These are phyloP conservation scores for Cheirogaleus major DNA, from an alignment of 2,797 vertebrate genomes.

Conservation along the genomic window DNA sequence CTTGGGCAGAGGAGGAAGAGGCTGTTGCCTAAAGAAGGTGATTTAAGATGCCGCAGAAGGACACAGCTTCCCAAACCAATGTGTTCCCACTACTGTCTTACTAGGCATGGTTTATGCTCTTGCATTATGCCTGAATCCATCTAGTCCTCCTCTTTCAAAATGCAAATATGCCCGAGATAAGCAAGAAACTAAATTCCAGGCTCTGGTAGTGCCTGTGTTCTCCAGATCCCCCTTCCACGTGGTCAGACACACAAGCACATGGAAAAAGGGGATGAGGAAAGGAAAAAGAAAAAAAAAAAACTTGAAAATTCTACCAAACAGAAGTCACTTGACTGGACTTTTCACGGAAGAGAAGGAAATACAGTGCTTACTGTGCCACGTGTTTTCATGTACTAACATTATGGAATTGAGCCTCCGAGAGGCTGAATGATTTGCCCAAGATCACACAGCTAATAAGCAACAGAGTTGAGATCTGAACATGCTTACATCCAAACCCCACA, in stretches of 20 bases:
- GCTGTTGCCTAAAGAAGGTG: neutral
- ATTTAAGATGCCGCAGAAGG: neutral
- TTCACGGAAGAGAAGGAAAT: neutral
- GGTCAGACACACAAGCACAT: neutral
- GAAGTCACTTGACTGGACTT: neutral
- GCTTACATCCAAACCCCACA: neutral
- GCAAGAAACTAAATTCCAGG: neutral
- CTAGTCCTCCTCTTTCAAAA: neutral
- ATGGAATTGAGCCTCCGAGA: neutral
- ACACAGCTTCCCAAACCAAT: neutral
- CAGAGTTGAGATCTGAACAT: neutral
- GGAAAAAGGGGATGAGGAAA: neutral
- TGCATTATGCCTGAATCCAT: neutral
- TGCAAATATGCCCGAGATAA: neutral
- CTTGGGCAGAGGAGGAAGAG: neutral
- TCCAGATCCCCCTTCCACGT: neutral
- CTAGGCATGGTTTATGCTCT: neutral
- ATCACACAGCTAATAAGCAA: neutral
- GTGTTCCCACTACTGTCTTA: neutral
- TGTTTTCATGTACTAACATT: neutral
- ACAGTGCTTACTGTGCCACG: accelerated
- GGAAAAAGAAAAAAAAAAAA: neutral
- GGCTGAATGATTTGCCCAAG: neutral
- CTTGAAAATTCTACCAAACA: neutral
- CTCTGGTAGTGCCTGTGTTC: neutral